Percentiles rank a stretch among this genome's conserved stretches.
Evolutionary conservation across 1,140 invertebrate species (phyloP).

Genomic region (Doryteuthis pealeii): DNA sequence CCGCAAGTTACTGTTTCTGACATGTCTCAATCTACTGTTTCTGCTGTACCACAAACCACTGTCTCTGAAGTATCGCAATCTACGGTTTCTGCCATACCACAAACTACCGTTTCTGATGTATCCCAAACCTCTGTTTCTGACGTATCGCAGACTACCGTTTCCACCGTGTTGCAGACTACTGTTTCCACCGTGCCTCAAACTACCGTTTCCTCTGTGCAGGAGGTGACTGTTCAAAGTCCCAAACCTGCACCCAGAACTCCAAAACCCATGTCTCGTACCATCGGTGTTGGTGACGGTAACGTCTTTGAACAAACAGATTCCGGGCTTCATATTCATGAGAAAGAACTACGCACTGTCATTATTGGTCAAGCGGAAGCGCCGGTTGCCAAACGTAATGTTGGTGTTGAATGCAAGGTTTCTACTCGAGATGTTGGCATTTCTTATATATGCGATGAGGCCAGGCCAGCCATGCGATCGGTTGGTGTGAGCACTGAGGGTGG

Average conservation of each 20-base stretch:
- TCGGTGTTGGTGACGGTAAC: slow-evolving; percentile 57
- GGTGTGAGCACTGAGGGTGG: slow-evolving; percentile 54
- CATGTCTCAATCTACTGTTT: neutral
- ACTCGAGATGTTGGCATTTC: slow-evolving; percentile 64
- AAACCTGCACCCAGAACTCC: slow-evolving; percentile 22
- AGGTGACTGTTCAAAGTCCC: slow-evolving; percentile 14
- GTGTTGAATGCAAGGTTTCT: slow-evolving; percentile 69
- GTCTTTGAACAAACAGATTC: slow-evolving; percentile 43
- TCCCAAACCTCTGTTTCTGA: neutral
- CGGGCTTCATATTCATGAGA: slow-evolving; percentile 56
- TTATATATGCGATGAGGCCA: slow-evolving; percentile 50
- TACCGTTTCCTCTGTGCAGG: slow-evolving; percentile 28
- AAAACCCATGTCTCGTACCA: slow-evolving; percentile 48
- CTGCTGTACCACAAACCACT: neutral
- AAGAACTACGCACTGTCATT: slow-evolving; percentile 57
- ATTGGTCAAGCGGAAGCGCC: slow-evolving; percentile 42
- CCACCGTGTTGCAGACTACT: neutral
- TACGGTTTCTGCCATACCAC: slow-evolving; percentile 3
- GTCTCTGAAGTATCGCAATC: slow-evolving; percentile 28
- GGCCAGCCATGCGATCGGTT: slow-evolving; percentile 45
- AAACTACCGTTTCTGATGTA: neutral
- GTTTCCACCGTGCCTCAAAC: neutral
- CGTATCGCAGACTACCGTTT: neutral
- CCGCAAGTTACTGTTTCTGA: neutral
- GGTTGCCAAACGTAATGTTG: slow-evolving; percentile 65